Evolutionary conservation across 2,888 invertebrate species (phyloP), one percentile per base, ranked within the genome.

Genomic region (Hirtodrosophila trivittata): DNA sequence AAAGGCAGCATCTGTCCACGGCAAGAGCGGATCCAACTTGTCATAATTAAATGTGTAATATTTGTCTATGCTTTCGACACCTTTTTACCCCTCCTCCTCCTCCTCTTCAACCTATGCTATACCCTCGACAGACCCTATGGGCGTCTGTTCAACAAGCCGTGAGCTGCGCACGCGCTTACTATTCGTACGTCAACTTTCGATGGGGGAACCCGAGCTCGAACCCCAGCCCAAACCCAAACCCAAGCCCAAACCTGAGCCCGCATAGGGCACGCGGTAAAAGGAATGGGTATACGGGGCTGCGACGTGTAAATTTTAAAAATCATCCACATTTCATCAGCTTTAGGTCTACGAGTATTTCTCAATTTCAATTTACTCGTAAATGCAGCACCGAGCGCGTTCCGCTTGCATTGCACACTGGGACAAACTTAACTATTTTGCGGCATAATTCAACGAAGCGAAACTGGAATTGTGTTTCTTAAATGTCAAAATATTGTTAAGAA

Each of bases 31-130:
- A 54, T 37, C 54, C 62, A 63, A 55, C 80, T 76, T 81, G 77
- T 82, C 78, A 69, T 85, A 80, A 80, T 85, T 82, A 80, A 77
- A 80, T 72, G 72, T 82, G 83, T 80, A 82, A 85, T 80, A 67
- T 80, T 84, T 78, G 66, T 75, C 66, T 82, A 38, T 59, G 72
- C 86, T 85, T 77, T 80, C 75, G 33, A 77, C 80, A 85, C 78
- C 71, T 77, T 67, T 21, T 63, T 37, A 35, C 28, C 38, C 39
- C 60, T 38, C 35, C 51, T 32, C 51, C 35, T 49, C 39, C 28
- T 18, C 43, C 12, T 13, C 28, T 25, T 3, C 26, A 25, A 13
- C n/a, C 30, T 12, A 25, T 35, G 18, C 6, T 5, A 32, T n/a
- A 13, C 14, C 14, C 14, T n/a, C 9, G 13, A 6, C 13, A n/a